A percentile compares a stretch with the other conserved stretches of the same genome.
Evolutionary conservation across 1,140 invertebrate genomes (phyloP).

Genomic region (Drosophila saltans): DNA sequence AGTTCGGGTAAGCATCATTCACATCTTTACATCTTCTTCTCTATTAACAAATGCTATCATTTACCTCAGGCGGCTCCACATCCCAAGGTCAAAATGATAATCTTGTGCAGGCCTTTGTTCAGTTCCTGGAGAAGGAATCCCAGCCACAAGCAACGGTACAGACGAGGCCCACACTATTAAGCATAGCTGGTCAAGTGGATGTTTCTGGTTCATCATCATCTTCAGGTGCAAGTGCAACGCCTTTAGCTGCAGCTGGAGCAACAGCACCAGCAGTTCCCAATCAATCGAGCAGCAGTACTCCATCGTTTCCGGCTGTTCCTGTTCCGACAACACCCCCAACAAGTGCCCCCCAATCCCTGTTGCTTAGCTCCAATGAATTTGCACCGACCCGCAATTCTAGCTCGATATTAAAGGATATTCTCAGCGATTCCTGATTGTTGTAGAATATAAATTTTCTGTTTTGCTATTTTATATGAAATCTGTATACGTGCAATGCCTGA

Average conservation of each 20-base stretch:
- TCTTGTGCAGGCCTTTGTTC: slow-evolving; percentile 94
- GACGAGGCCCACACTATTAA: slow-evolving; percentile 84
- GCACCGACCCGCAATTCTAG: slow-evolving; percentile 87
- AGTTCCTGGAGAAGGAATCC: slow-evolving; percentile 94
- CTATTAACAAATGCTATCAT: background rate
- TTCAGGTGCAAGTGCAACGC: background rate
- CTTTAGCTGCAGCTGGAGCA: background rate
- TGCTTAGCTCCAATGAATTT: slow-evolving; percentile 86
- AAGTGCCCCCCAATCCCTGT: slow-evolving; percentile 78
- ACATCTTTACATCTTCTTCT: too few species aligned
- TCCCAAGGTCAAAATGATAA: slow-evolving; percentile 70
- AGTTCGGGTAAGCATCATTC: slow-evolving; percentile 36
- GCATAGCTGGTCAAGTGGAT: slow-evolving; percentile 51
- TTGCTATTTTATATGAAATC: slow-evolving; percentile 1
- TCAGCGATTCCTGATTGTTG: slow-evolving; percentile 86
- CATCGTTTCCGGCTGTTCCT: background rate
- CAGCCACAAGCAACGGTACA: slow-evolving; percentile 87
- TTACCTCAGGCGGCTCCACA: background rate
- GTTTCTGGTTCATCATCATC: too few species aligned
- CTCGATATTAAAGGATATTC: slow-evolving; percentile 88
- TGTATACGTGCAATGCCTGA: slow-evolving; percentile 17
- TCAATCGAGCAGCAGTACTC: background rate
- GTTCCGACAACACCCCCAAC: slow-evolving; percentile 19
- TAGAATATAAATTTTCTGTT: slow-evolving; percentile 41
- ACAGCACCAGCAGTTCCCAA: background rate